A percentile compares a stretch with the other conserved stretches of the same genome.
These are phyloP conservation scores for Thalassarche chlororhynchos DNA, from an alignment of 2,113 vertebrate species.

Conservation along the genomic window DNA sequence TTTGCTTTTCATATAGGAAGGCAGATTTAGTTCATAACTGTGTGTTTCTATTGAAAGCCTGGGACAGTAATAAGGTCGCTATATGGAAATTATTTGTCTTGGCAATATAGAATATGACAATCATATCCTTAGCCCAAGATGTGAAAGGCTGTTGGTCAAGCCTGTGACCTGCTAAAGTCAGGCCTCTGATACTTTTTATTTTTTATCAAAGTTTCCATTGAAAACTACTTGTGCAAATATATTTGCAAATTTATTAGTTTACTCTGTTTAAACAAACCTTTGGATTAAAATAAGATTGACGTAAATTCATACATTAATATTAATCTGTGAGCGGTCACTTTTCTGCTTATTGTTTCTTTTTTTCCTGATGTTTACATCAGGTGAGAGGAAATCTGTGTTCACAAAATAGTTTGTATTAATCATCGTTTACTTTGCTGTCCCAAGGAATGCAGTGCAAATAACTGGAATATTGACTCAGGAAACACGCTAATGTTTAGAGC, in stretches of 20 bases:
- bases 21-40: not conserved
- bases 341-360: not conserved
- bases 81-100: not conserved
- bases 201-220: not conserved
- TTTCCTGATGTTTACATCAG: not conserved
- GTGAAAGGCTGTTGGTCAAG: not conserved
- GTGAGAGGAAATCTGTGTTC: not conserved
- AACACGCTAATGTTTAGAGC: not conserved
- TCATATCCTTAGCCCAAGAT: not conserved
- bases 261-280: not conserved
- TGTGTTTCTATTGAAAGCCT: not conserved
- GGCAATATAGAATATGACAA: not conserved
- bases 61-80: not conserved
- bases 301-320: not conserved
- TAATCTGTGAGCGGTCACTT: not conserved
- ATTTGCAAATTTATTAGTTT: not conserved
- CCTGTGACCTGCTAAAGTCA: not conserved
- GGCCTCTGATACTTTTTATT: not conserved
- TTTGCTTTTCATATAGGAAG: not conserved
- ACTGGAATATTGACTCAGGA: not conserved
- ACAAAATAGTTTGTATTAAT: not conserved
- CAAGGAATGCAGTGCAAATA: not conserved
- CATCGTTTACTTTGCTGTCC: conserved; percentile 21
- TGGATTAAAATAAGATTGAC: not conserved
- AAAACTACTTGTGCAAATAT: not conserved